Conservation (phyloP, 37 sponge, comb jelly and placozoan species). For the Tethya wilhelma region DNA sequence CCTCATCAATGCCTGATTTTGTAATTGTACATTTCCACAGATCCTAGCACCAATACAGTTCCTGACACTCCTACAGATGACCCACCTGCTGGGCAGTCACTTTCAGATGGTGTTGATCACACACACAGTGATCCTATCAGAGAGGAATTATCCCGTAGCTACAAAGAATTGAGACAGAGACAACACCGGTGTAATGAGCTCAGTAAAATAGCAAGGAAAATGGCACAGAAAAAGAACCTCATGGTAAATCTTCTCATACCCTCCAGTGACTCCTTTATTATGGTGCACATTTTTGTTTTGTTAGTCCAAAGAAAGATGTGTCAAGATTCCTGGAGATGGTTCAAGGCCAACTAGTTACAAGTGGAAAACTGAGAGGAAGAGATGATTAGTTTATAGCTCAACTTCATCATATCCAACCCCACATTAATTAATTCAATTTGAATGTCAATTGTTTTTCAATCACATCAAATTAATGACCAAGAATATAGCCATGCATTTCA, state of each 20-base stretch:
- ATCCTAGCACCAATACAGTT: too few relatives aligned
- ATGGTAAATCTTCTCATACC: conserved; percentile 27
- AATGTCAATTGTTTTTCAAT: neutral
- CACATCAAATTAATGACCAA: neutral
- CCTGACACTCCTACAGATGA: too few relatives aligned
- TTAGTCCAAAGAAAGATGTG: conserved; percentile 30
- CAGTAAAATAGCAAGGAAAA: conserved; percentile 23
- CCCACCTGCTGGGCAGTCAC: neutral
- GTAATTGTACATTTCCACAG: too few relatives aligned
- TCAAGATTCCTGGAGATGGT: conserved; percentile 44
- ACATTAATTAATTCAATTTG: neutral
- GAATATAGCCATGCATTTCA: neutral
- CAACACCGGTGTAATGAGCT: conserved; percentile 54
- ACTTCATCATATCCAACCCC: neutral
- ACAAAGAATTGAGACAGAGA: conserved; percentile 65
- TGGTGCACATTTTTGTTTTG: neutral
- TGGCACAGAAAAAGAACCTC: conserved; percentile 72
- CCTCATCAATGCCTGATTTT: too few relatives aligned
- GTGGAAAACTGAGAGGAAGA: conserved; percentile 74
- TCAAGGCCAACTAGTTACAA: conserved; percentile 43
- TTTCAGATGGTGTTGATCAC: neutral
- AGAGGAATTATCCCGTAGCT: neutral
- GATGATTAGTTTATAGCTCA: conserved; percentile 9
- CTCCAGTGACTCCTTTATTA: neutral
- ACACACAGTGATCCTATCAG: too few relatives aligned